Evolutionary conservation across 2,113 vertebrate genomes (phyloP), one percentile per base, ranked within the genome.

Genomic region (Pavo muticus): DNA sequence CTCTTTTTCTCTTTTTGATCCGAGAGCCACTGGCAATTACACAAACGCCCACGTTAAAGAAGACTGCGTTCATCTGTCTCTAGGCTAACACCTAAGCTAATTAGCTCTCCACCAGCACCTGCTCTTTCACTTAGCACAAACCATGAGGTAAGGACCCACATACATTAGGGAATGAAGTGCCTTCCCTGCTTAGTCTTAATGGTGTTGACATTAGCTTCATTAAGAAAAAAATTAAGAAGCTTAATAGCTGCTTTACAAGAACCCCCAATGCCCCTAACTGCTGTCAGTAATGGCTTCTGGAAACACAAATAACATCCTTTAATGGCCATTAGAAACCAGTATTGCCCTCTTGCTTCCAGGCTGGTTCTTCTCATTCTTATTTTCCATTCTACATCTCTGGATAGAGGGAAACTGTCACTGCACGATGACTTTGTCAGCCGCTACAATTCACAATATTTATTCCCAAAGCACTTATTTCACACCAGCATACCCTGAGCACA

Each of bases 221-320:
- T 95, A 97, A 69, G 91, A 90, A 95, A 92, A 91, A 95, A 94
- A 70, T 45, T 67, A 91, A 88, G 72, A 90, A 77, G 47, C 84
- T 64, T 90, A 94, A 94, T 93, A 64, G 73, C 60, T 87, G 57
- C 73, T 91, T 72, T 91, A 88, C 65, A 90, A 84, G 85, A 96
- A 88, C 20, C 44, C 42, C 85, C 88, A 80, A 9, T 61, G 82
- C 88, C 61, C 76, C 65, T 91, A 86, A 95, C 15, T 84, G 72
- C 90, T 65, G 57, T 18, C 48, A 60, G 73, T 61, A 82, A 88
- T 84, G 52, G 80, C 65, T 93, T 50, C 83, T 91, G 75, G 56
- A 83, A 93, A 57, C 50, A 92, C 35, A 90, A 91, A 56, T 65
- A 57, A 72, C 61, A 19, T 4, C 15, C 30, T 60, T 2, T 81